phyloP scores from a whole-genome alignment of 2,797 vertebrate genomes.

The Alca torda region DNA sequence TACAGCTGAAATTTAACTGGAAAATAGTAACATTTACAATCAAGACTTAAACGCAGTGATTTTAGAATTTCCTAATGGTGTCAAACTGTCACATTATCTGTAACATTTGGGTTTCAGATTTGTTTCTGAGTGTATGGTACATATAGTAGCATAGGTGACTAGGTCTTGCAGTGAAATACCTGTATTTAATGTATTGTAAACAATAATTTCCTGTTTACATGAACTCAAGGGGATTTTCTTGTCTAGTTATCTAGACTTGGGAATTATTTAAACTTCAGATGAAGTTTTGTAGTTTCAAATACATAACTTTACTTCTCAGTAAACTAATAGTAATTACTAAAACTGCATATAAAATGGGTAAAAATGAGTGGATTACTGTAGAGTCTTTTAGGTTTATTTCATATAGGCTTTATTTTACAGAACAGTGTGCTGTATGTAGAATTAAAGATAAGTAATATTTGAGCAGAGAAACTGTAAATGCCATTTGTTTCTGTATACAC shows the following conservation, averaged over 20 bases:
- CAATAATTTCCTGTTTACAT: background rate
- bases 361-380: background rate
- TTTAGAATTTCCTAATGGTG: background rate
- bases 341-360: background rate
- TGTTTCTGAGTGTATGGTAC: background rate
- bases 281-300: background rate
- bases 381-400: background rate
- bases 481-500: constrained; percentile 68
- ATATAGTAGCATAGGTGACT: background rate
- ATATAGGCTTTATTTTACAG: background rate
- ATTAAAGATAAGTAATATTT: constrained; percentile 49
- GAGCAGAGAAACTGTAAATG: constrained; percentile 58
- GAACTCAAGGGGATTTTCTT: background rate
- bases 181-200: background rate
- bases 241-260: background rate
- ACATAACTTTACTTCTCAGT: background rate
- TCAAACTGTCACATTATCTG: background rate
- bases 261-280: background rate
- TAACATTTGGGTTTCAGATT: background rate
- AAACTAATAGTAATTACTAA: background rate
- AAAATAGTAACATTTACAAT: background rate
- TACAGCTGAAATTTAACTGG: background rate
- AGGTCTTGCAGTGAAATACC: background rate
- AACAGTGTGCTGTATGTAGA: background rate
- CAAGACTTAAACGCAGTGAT: rapidly evolving